phyloP scores from a whole-genome alignment of 2,797 vertebrate species.

The Alauda arvensis region DNA sequence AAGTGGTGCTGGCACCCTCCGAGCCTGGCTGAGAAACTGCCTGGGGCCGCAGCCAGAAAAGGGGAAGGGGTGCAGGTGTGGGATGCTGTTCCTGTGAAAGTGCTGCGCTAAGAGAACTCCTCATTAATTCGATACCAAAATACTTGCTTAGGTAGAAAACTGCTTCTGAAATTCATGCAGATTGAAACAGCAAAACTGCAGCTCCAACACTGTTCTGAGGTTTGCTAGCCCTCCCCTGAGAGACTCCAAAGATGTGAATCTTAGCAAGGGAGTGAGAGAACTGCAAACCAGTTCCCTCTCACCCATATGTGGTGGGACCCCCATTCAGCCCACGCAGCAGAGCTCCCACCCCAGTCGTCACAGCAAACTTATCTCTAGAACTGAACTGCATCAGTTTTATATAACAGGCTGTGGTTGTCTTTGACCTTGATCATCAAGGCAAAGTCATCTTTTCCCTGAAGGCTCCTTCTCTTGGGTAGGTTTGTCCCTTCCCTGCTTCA shows the following conservation, averaged over 20 bases:
- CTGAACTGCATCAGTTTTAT: neutral
- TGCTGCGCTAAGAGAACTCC: neutral
- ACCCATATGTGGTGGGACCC: neutral
- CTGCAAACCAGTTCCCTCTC: neutral
- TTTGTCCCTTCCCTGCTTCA: neutral
- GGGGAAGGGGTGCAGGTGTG: neutral
- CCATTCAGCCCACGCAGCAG: fast-evolving
- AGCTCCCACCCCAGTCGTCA: neutral
- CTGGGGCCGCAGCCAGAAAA: neutral
- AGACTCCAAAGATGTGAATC: neutral
- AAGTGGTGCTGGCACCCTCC: neutral
- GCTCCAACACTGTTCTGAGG: neutral
- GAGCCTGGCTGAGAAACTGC: neutral
- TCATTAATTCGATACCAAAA: constrained; percentile 10
- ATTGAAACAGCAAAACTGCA: neutral
- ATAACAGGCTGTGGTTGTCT: neutral
- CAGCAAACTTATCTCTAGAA: neutral
- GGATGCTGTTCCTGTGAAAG: neutral
- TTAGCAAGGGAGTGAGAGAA: neutral
- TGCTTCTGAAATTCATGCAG: neutral
- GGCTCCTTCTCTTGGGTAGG: neutral
- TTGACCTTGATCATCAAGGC: neutral
- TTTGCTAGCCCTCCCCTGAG: neutral
- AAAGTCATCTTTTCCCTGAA: neutral
- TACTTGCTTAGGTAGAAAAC: neutral